Percentiles rank a stretch among this genome's conserved stretches.
These are phyloP conservation scores for Ciona savignyi DNA, from an alignment of 23 tunicate species.

Conservation along the genomic window DNA sequence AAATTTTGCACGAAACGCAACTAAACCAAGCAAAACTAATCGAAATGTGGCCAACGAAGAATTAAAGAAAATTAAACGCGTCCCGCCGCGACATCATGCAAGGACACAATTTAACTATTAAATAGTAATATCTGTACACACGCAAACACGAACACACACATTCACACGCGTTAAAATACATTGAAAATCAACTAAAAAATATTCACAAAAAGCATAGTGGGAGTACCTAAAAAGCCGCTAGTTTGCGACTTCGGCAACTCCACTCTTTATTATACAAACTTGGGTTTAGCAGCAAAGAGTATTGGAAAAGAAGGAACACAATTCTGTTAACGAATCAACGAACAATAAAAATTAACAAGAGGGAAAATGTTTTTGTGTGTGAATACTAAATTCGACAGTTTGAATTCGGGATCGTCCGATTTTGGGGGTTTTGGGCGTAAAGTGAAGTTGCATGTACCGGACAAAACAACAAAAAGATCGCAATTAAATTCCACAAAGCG, in stretches of 20 bases:
- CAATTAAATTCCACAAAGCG: no score
- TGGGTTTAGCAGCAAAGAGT: conserved; percentile 16
- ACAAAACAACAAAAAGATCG: no score
- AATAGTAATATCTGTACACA: background rate
- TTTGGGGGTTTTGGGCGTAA: no score
- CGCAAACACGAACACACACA: conserved; percentile 1
- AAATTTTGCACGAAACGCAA: background rate
- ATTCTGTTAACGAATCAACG: no score
- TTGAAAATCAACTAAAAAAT: background rate
- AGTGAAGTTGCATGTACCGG: no score
- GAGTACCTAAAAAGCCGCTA: background rate
- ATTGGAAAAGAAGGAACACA: conserved; percentile 14
- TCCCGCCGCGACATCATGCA: background rate
- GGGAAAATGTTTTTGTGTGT: no score
- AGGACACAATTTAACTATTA: conserved; percentile 1
- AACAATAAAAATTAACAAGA: no score
- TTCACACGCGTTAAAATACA: background rate
- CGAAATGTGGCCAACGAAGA: background rate
- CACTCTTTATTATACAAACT: background rate
- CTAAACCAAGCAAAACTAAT: background rate
- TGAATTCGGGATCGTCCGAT: no score
- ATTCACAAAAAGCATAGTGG: background rate
- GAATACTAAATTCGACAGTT: no score
- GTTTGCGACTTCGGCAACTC: background rate
- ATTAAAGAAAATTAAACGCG: background rate